Evolutionary conservation across 2,888 invertebrate genomes (phyloP).

Genomic region (Eupithecia pulchellata): DNA sequence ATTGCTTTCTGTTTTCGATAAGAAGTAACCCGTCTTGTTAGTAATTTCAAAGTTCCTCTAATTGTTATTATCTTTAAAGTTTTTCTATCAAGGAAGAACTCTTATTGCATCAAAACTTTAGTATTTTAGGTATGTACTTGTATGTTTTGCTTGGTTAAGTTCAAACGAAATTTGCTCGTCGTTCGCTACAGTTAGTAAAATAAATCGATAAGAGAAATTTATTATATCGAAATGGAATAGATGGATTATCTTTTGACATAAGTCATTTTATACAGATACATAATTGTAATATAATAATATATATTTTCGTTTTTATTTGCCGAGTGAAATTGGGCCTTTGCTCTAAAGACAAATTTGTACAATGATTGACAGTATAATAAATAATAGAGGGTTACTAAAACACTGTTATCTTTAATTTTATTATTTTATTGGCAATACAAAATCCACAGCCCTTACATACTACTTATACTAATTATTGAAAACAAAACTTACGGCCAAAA

Average conservation of each 20-base stretch:
- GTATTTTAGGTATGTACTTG: not conserved
- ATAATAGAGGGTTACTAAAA: too few species aligned
- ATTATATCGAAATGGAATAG: too few species aligned
- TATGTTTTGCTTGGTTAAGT: not conserved
- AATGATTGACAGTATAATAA: too few species aligned
- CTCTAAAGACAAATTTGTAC: too few species aligned
- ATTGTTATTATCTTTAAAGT: constrained; percentile 8
- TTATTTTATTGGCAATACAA: too few species aligned
- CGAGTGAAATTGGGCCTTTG: too few species aligned
- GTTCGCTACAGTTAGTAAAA: not conserved
- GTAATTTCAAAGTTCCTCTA: constrained; percentile 7
- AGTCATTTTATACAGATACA: not conserved
- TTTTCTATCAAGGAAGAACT: constrained; percentile 10
- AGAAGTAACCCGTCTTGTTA: constrained; percentile 7
- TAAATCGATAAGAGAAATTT: not conserved
- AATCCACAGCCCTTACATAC: too few species aligned
- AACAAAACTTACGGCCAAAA: too few species aligned
- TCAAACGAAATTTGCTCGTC: not conserved
- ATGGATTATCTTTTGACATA: not conserved
- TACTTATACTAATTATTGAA: too few species aligned
- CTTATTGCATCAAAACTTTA: not conserved
- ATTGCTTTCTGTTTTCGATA: constrained; percentile 13
- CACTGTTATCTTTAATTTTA: too few species aligned
- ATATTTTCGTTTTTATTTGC: too few species aligned
- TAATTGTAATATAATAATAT: too few species aligned